Evolutionary conservation across 2,113 vertebrate species (phyloP), one percentile per base, ranked within the genome.

Genomic region (Tylochromis polylepis): DNA sequence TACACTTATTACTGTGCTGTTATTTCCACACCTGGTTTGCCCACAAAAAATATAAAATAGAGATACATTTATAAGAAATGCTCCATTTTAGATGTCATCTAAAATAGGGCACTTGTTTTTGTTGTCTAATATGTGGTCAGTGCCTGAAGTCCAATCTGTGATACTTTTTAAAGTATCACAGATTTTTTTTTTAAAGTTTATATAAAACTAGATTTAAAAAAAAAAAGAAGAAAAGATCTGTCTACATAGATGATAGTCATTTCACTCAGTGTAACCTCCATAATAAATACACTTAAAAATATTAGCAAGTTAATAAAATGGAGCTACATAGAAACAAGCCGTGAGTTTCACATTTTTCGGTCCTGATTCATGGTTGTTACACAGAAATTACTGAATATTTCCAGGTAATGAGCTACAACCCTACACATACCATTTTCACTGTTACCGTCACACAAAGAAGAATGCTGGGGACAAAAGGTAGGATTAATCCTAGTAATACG

Each of bases 281-380:
- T 59, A 59, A 18, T 59, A 31, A 59, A 59, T 18, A 18, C 14
- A 5, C 10, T 0, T 1, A 59, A 27, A 59, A 16, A 16, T 31
- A 29, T 59, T 16, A 31, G 57, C 29, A 29, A 59, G 18, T 20
- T 36, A 62, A 62, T 62, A 12, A 36, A 36, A 62, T 12, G 59
- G 31, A 36, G 0, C 10, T 36, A 1, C 29, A 36, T 36, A 62
- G 5, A 62, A 62, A n/a, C 1, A 36, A 62, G 0, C 31, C 31
- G 11, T 36, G n/a, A n/a, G 31, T 31, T 31, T 31, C 5, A 5
- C 31, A 31, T 31, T 31, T 31, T 31, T 3, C 16, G 12, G 11
- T 65, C 18, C 31, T 65, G 60, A n/a, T 38, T 65, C 20, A 36
- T 65, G 4, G 60, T 22, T 38, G 6, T n/a, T 65, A 65, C 34